Percentiles rank a stretch among this genome's conserved stretches.
Conservation (phyloP, 2,113 vertebrate genomes). For the Lepisosteus oculatus region DNA sequence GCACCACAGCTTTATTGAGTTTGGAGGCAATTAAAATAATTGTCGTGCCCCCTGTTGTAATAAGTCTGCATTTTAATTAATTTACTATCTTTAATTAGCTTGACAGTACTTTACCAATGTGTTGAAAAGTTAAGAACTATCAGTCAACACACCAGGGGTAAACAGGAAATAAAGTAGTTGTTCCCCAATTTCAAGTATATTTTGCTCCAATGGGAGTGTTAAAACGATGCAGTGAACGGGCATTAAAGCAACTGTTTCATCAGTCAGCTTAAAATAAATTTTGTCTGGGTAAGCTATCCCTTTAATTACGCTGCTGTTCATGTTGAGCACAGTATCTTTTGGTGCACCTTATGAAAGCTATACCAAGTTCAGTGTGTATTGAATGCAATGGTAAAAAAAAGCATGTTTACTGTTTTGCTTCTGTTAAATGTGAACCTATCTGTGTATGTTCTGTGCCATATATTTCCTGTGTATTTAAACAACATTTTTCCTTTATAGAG, state of each 20-base stretch:
- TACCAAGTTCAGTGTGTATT: background rate
- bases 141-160: background rate
- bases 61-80: conserved; percentile 28
- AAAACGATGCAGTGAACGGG: too few species aligned
- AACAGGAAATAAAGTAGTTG: background rate
- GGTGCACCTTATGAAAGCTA: background rate
- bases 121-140: background rate
- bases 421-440: background rate
- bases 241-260: too few species aligned
- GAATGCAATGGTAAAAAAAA: too few species aligned
- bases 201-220: too few species aligned
- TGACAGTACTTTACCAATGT: conserved; percentile 26
- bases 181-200: background rate
- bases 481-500: conserved; percentile 64
- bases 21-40: conserved; percentile 38
- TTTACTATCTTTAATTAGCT: conserved; percentile 29
- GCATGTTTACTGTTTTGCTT: background rate
- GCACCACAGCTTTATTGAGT: conserved; percentile 3
- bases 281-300: background rate
- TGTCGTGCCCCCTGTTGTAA: conserved; percentile 24
- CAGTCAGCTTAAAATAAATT: background rate
- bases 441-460: background rate
- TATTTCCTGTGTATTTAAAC: conserved; percentile 19
- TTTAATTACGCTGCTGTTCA: background rate
- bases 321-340: background rate